Evolutionary conservation across 2,888 invertebrate species (phyloP), one percentile per base, ranked within the genome.

Genomic region (Proisotoma minuta): DNA sequence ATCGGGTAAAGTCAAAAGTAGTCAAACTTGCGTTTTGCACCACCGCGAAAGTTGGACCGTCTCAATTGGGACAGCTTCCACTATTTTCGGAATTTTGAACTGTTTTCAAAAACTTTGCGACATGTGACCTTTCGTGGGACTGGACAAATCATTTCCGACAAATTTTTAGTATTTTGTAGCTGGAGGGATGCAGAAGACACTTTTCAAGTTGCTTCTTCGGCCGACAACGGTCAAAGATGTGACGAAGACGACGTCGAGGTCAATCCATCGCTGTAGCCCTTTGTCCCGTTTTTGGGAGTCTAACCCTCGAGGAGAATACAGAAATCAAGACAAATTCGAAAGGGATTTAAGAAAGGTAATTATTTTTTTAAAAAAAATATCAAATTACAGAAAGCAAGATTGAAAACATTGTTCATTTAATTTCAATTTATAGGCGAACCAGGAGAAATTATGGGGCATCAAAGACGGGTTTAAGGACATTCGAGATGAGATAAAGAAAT

Each of bases 401-500:
- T n/a, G n/a, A n/a, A n/a, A n/a, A n/a, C 24, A 26, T 24, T 50
- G 34, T 23, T 40, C 15, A 47, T 48, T 23, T 60, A 15, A 26
- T 12, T 39, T 8, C 28, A 53, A 12, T 52, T 2, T 23, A 15
- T 47, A 72, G 70, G 20, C 56, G 18, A 49, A 57, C 10, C 26
- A 43, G 22, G 40, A 64, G 50, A 68, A 66, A 4, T 48, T 60
- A 43, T 73, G 56, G 54, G 73, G 73, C 3, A 12, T 73, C 0
- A 68, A 65, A 39, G 80, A 84, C 64, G 90, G 89, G 0, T 78
- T 85, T 15, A 82, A 82, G 66, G 84, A 85, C 73, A 75, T 91
- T 0, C 85, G 85, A 75, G 65, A 79, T 3, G 91, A 91, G 79
- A 79, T 86, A 0, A 78, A 80, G 48, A 72, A 89, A 29, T 87